Evolutionary conservation across 2,113 vertebrate species (phyloP).

Genomic region (Xyliphius kryptos): DNA sequence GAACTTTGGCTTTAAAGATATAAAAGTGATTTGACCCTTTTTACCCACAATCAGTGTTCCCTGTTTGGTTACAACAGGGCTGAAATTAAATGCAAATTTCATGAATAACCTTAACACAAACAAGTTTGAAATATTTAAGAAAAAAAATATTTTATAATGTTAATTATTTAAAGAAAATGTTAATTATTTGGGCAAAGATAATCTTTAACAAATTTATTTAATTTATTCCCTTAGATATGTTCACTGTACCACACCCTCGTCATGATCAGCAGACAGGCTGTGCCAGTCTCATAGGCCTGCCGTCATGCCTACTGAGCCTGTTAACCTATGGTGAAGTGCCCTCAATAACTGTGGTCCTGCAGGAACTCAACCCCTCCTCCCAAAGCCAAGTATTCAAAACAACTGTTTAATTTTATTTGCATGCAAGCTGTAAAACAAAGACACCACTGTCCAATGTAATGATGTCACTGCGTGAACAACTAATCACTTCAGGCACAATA

Average conservation of each 20-base stretch:
- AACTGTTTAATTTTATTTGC: slow-evolving; percentile 50
- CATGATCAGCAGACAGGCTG: slow-evolving; percentile 56
- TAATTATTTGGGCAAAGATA: too few species aligned
- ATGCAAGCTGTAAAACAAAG: slow-evolving; percentile 55
- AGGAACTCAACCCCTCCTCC: slow-evolving; percentile 14
- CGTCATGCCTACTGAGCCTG: slow-evolving; percentile 53
- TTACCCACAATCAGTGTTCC: too few species aligned
- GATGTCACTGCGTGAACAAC: slow-evolving; percentile 47
- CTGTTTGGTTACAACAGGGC: too few species aligned
- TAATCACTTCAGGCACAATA: slow-evolving; percentile 33
- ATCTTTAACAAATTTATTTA: too few species aligned
- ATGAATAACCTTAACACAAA: too few species aligned
- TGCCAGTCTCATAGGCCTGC: slow-evolving; percentile 62
- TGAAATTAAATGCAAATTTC: too few species aligned
- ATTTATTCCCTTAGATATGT: slow-evolving; percentile 3
- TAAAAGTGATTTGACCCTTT: too few species aligned
- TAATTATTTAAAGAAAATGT: too few species aligned
- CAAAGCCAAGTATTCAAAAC: slow-evolving; percentile 23
- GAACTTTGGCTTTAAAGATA: too few species aligned
- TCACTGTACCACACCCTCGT: slow-evolving; percentile 29
- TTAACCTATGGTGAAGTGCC: slow-evolving; percentile 47
- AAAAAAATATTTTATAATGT: too few species aligned
- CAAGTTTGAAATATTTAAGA: too few species aligned
- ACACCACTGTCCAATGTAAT: slow-evolving; percentile 50
- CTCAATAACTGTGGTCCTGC: slow-evolving; percentile 50